A percentile compares a stretch with the other conserved stretches of the same genome.
These are phyloP conservation scores for Apamea anceps DNA, from an alignment of 2,888 invertebrate species.

Conservation along the genomic window DNA sequence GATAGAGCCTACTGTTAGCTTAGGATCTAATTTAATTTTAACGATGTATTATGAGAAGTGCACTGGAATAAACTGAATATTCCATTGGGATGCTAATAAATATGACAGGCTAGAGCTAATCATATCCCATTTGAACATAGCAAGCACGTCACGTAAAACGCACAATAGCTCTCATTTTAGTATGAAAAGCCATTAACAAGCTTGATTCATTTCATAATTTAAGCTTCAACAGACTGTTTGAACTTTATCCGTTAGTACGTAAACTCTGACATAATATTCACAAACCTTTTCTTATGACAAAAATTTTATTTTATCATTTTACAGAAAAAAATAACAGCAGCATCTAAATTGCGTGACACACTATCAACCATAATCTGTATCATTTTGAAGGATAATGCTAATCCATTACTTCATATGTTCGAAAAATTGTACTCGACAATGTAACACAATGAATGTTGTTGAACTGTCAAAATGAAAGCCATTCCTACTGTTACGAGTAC, in stretches of 20 bases:
- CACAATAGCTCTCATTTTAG: background rate
- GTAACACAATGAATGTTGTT: too few species aligned
- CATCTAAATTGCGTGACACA: background rate
- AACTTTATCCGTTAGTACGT: background rate
- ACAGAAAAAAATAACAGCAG: background rate
- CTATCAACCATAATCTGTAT: background rate
- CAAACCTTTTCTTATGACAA: background rate
- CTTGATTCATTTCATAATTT: conserved; percentile 2
- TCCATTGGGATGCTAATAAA: background rate
- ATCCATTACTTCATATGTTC: too few species aligned
- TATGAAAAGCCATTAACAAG: background rate
- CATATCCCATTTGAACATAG: background rate
- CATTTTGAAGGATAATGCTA: too few species aligned
- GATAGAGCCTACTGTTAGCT: background rate
- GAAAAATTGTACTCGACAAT: too few species aligned
- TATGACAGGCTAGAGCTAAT: background rate
- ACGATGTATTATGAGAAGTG: background rate
- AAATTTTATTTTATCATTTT: background rate
- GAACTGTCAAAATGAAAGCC: too few species aligned
- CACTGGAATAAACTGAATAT: background rate
- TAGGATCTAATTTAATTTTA: background rate
- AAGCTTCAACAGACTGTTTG: background rate
- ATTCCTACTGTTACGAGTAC: background rate
- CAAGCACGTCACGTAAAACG: background rate
- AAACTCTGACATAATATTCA: background rate